A percentile compares a stretch with the other conserved stretches of the same genome.
Evolutionary conservation across 2,797 vertebrate species (phyloP).

Genomic region (Macropus fuliginosus): DNA sequence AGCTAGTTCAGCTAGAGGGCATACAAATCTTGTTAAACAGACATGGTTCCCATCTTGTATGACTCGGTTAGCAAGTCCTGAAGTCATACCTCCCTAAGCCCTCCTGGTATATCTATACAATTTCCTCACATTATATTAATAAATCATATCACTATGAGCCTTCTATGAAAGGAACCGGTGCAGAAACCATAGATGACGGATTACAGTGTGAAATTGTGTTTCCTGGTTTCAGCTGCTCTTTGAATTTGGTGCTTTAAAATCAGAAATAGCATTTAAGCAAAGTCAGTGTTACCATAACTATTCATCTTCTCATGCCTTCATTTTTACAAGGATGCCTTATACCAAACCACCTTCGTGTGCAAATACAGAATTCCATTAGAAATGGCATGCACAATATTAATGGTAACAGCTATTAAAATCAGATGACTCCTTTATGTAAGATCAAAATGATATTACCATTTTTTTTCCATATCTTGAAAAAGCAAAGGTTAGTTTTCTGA

Average conservation of each 20-base stretch:
- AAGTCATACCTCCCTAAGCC: background rate
- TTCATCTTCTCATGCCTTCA: slow-evolving; percentile 20
- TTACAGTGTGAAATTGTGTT: slow-evolving; percentile 46
- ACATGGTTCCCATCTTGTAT: background rate
- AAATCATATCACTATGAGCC: background rate
- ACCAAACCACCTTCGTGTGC: slow-evolving; percentile 56
- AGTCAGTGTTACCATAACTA: slow-evolving; percentile 40
- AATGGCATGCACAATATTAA: slow-evolving; percentile 75
- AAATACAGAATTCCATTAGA: slow-evolving; percentile 77
- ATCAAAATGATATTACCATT: slow-evolving; percentile 33
- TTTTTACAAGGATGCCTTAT: slow-evolving; percentile 56
- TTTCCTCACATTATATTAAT: background rate
- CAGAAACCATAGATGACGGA: slow-evolving; percentile 34
- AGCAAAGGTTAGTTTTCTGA: slow-evolving; percentile 35
- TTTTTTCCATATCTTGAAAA: slow-evolving; percentile 41
- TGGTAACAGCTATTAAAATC: slow-evolving; percentile 69
- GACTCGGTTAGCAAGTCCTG: slow-evolving; percentile 6
- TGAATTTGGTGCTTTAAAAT: slow-evolving; percentile 37
- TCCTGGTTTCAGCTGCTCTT: slow-evolving; percentile 48
- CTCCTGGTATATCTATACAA: background rate
- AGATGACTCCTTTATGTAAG: slow-evolving; percentile 60
- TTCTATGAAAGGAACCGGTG: background rate
- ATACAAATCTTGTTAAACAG: background rate
- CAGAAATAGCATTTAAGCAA: slow-evolving; percentile 56
- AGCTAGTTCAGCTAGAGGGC: background rate